Conservation (phyloP, 1,140 invertebrate species). For the Drosophila nikananu region DNA sequence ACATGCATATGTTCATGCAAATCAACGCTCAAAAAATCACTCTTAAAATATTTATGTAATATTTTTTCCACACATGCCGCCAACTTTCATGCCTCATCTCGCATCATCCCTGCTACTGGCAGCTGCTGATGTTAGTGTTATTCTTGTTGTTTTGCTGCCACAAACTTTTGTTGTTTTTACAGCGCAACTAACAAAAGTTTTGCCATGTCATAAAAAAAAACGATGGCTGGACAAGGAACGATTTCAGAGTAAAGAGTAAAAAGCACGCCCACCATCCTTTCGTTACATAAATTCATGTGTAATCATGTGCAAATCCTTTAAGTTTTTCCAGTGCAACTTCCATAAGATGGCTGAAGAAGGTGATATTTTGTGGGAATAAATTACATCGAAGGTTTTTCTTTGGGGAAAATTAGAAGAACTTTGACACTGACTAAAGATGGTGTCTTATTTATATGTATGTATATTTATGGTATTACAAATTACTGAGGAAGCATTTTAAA, state of each 20-base stretch:
- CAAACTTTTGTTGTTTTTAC: slow-evolving; percentile 19
- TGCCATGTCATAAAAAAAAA: slow-evolving; percentile 8
- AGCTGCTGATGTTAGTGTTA: slow-evolving; percentile 17
- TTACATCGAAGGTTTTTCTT: background rate
- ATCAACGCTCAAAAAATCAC: background rate
- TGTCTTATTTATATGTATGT: background rate
- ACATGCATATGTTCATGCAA: background rate
- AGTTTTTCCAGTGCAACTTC: slow-evolving; percentile 7
- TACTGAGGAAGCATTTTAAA: background rate
- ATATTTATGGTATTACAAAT: background rate
- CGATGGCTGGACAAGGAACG: background rate
- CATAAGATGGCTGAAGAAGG: background rate
- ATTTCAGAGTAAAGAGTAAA: background rate
- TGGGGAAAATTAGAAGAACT: background rate
- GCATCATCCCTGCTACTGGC: slow-evolving; percentile 3
- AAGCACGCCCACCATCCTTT: background rate
- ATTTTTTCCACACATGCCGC: slow-evolving; percentile 8
- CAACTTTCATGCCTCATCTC: slow-evolving; percentile 16
- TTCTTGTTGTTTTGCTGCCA: background rate
- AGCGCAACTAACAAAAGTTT: slow-evolving; percentile 16
- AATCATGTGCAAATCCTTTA: slow-evolving; percentile 19
- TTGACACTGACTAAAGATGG: background rate
- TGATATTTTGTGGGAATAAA: slow-evolving; percentile 10
- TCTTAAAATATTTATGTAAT: slow-evolving; percentile 3
- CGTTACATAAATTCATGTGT: slow-evolving; percentile 5